Percentiles rank a stretch among this genome's conserved stretches.
phyloP scores from a whole-genome alignment of 2,797 vertebrate species.

The Phylloscopus collybita region DNA sequence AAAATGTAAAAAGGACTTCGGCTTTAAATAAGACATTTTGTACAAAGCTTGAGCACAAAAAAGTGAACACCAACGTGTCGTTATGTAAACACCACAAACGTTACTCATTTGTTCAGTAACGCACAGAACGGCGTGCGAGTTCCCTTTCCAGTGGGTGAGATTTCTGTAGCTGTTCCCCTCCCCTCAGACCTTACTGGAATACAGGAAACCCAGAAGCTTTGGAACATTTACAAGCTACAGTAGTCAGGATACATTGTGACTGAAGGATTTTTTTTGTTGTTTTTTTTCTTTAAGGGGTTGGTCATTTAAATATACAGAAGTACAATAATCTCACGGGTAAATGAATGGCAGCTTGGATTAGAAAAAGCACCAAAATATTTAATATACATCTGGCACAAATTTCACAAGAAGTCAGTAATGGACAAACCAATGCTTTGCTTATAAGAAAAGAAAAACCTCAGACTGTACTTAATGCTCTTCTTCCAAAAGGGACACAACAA shows the following conservation, averaged over 20 bases:
- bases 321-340: conserved; percentile 61
- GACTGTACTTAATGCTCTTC: conserved; percentile 61
- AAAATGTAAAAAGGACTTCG: conserved; percentile 70
- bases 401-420: conserved; percentile 69
- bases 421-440: conserved; percentile 64
- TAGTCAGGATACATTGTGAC: conserved; percentile 40
- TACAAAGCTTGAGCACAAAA: conserved; percentile 70
- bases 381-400: conserved; percentile 75
- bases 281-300: conserved; percentile 12
- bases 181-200: conserved; percentile 36
- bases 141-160: not conserved
- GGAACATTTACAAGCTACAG: conserved; percentile 63
- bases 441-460: conserved; percentile 44
- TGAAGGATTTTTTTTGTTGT: not conserved
- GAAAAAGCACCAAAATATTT: conserved; percentile 76
- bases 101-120: conserved; percentile 25
- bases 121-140: not conserved
- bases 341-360: conserved; percentile 67
- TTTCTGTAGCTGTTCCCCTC: conserved; percentile 19
- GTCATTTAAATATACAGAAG: conserved; percentile 60
- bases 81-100: conserved; percentile 63
- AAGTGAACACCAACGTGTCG: conserved; percentile 52
- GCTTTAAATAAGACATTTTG: conserved; percentile 70
- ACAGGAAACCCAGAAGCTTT: conserved; percentile 57
- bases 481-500: conserved; percentile 48